phyloP scores from a whole-genome alignment of 2,888 invertebrate genomes.

The Acrocera orbiculus region DNA sequence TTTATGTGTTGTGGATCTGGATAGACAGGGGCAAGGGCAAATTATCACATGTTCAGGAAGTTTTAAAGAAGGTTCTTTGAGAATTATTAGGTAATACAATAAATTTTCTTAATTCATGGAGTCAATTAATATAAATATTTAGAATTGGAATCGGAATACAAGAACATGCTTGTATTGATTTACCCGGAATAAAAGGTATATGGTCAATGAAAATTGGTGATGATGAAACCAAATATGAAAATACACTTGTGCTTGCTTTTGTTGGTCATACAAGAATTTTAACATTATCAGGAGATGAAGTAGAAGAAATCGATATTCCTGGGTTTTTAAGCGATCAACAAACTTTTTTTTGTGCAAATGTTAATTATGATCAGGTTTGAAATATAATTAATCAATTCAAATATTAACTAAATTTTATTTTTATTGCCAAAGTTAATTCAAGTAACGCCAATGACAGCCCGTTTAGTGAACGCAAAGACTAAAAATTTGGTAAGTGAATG shows the following conservation, averaged over 20 bases:
- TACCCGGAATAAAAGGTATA: constrained; percentile 94
- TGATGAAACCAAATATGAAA: constrained; percentile 46
- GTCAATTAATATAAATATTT: background rate
- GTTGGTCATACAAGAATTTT: constrained; percentile 92
- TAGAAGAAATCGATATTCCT: constrained; percentile 88
- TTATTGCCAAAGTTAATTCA: constrained; percentile 37
- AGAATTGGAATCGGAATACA: constrained; percentile 98
- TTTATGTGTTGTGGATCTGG: constrained; percentile 94
- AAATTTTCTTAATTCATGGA: background rate
- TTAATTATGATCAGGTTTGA: constrained; percentile 57
- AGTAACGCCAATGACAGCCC: constrained; percentile 54
- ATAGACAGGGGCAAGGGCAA: constrained; percentile 92
- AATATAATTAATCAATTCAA: background rate
- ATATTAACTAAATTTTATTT: background rate
- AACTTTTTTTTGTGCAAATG: constrained; percentile 88
- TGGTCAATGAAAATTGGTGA: constrained; percentile 76
- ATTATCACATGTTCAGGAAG: constrained; percentile 95
- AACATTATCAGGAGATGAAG: constrained; percentile 83
- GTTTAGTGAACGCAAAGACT: constrained; percentile 48
- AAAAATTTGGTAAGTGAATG: constrained; percentile 52
- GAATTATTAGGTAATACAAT: constrained; percentile 50
- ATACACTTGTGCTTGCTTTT: constrained; percentile 84
- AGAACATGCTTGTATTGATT: constrained; percentile 92
- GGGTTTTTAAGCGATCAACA: constrained; percentile 86
- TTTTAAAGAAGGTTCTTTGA: constrained; percentile 90